phyloP scores from a whole-genome alignment of 2,113 vertebrate species.

The Colossoma macropomum region DNA sequence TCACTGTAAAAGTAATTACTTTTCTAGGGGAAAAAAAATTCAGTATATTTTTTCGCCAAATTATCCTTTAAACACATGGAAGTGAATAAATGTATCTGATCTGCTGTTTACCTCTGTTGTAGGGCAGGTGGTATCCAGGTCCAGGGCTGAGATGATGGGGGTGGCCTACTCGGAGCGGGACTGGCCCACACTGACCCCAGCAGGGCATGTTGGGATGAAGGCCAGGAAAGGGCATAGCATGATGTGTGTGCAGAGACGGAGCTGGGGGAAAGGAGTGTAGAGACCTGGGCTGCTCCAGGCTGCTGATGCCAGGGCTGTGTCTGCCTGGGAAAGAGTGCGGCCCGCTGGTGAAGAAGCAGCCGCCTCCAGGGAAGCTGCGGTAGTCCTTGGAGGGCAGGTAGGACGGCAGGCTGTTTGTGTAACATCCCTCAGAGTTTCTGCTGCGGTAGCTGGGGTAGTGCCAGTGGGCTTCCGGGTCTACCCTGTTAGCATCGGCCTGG shows the following conservation, averaged over 20 bases:
- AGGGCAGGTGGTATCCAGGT: constrained; percentile 11
- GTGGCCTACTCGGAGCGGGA: constrained; percentile 7
- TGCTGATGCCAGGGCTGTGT: constrained; percentile 40
- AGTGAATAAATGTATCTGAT: neutral
- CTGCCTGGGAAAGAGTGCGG: constrained; percentile 36
- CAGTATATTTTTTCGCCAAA: too few relatives aligned
- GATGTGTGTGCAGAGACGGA: neutral
- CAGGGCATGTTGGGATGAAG: constrained; percentile 12
- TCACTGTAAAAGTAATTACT: too few relatives aligned
- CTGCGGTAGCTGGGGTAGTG: constrained; percentile 33
- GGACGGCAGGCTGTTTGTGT: constrained; percentile 54
- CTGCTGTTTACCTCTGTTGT: neutral
- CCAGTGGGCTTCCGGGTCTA: neutral
- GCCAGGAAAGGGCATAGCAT: neutral
- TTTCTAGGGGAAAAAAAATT: too few relatives aligned
- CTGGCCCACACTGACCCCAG: constrained; percentile 20
- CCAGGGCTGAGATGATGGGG: constrained; percentile 21
- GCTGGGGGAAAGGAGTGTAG: constrained; percentile 44
- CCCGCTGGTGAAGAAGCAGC: constrained; percentile 3
- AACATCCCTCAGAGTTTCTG: neutral
- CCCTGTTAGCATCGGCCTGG: neutral
- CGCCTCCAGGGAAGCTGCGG: constrained; percentile 12
- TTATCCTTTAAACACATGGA: too few relatives aligned
- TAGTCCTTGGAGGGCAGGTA: constrained; percentile 45
- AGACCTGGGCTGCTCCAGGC: constrained; percentile 58